phyloP scores from a whole-genome alignment of 2,888 invertebrate species.

The Aleiodes leptofemur region DNA sequence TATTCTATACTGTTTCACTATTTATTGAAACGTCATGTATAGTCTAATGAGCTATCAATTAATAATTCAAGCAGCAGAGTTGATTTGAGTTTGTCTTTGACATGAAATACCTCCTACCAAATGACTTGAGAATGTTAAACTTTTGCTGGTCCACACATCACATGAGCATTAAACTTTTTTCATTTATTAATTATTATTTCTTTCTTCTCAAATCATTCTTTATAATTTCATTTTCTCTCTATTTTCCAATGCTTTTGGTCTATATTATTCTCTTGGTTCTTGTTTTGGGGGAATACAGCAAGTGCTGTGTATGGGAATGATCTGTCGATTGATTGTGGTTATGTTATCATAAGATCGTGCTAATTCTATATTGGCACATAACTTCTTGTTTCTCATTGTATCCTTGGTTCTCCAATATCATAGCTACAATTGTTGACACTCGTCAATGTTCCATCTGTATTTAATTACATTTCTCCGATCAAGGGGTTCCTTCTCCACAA shows the following conservation, averaged over 20 bases:
- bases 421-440: conserved; percentile 36
- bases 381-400: conserved; percentile 15
- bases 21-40: conserved; percentile 3
- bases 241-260: background rate
- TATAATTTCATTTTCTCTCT: background rate
- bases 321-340: conserved; percentile 52
- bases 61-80: background rate
- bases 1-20: conserved; percentile 41
- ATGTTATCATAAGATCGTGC: background rate
- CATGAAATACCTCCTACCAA: background rate
- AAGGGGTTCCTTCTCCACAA: background rate
- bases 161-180: conserved; percentile 26
- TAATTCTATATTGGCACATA: background rate
- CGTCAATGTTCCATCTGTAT: conserved; percentile 48
- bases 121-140: conserved; percentile 19
- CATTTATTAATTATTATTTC: conserved; percentile 12
- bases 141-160: conserved; percentile 28
- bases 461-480: conserved; percentile 53
- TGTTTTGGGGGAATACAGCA: conserved; percentile 62
- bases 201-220: background rate
- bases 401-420: conserved; percentile 27
- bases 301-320: conserved; percentile 62
- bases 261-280: conserved; percentile 21
- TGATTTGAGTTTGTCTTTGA: background rate
- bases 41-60: background rate